phyloP scores from a whole-genome alignment of 1,140 invertebrate species.

The Anoplolepis gracilipes region DNA sequence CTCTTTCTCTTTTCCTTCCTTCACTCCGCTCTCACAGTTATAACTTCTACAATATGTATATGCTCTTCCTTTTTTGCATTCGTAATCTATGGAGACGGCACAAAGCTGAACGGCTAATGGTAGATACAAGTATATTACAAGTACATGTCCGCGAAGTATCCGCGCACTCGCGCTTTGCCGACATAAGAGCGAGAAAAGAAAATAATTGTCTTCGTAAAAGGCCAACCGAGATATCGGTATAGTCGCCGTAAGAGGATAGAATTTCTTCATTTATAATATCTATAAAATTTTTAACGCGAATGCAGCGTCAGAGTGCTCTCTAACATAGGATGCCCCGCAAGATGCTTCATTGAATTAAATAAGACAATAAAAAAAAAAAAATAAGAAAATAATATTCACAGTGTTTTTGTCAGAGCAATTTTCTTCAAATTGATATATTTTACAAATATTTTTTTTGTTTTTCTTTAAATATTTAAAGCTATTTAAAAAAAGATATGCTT shows the following conservation, averaged over 20 bases:
- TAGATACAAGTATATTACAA: conserved; percentile 84
- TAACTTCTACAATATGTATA: conserved; percentile 75
- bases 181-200: not conserved
- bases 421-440: not conserved
- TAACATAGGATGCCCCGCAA: not conserved
- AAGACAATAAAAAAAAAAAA: no score
- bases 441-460: not conserved
- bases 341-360: not conserved
- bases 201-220: conserved; percentile 69
- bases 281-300: not conserved
- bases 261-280: conserved; percentile 28
- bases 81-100: conserved; percentile 83
- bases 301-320: not conserved
- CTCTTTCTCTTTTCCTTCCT: not conserved
- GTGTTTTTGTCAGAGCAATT: not conserved
- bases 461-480: not conserved
- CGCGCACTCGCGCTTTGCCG: conserved; percentile 49
- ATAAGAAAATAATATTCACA: not conserved
- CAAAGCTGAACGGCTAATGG: conserved; percentile 84
- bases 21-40: conserved; percentile 32
- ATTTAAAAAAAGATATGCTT: not conserved
- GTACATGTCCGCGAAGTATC: conserved; percentile 72
- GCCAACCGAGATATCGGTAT: conserved; percentile 29
- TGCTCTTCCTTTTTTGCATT: conserved; percentile 72
- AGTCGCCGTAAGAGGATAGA: conserved; percentile 5